These are phyloP conservation scores for Acomys russatus DNA, from an alignment of 2,797 vertebrate genomes.

Conservation along the genomic window DNA sequence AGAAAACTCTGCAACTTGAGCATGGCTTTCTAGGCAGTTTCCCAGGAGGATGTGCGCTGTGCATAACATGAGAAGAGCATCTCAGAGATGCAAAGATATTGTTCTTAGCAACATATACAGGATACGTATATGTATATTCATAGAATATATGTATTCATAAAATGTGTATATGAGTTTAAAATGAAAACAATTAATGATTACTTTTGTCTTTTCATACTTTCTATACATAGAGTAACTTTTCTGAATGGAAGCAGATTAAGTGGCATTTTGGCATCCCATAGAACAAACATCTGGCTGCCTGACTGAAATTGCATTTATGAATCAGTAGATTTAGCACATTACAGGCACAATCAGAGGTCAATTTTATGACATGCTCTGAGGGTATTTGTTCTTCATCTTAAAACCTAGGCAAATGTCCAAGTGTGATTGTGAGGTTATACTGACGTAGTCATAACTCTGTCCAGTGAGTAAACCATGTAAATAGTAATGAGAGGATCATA, in stretches of 20 bases:
- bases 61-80: not conserved
- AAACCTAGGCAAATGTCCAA: constrained; percentile 59
- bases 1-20: constrained; percentile 32
- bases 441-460: constrained; percentile 20
- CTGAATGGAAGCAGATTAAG: constrained; percentile 74
- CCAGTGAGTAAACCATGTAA: constrained; percentile 17
- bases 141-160: not conserved
- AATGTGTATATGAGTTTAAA: constrained; percentile 5
- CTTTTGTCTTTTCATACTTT: constrained; percentile 33
- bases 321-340: constrained; percentile 75
- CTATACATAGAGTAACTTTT: constrained; percentile 53
- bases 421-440: not conserved
- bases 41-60: not conserved
- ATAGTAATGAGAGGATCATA: not conserved
- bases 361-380: constrained; percentile 63
- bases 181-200: constrained; percentile 44
- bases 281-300: constrained; percentile 77
- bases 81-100: not conserved
- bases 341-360: constrained; percentile 59
- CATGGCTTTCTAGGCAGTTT: constrained; percentile 18
- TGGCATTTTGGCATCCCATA: constrained; percentile 64
- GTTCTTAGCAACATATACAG: not conserved
- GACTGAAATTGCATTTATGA: constrained; percentile 74
- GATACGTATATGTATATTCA: not conserved
- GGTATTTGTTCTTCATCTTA: constrained; percentile 52